These are phyloP conservation scores for Dendrolimus kikuchii DNA, from an alignment of 1,140 invertebrate species.

Conservation along the genomic window DNA sequence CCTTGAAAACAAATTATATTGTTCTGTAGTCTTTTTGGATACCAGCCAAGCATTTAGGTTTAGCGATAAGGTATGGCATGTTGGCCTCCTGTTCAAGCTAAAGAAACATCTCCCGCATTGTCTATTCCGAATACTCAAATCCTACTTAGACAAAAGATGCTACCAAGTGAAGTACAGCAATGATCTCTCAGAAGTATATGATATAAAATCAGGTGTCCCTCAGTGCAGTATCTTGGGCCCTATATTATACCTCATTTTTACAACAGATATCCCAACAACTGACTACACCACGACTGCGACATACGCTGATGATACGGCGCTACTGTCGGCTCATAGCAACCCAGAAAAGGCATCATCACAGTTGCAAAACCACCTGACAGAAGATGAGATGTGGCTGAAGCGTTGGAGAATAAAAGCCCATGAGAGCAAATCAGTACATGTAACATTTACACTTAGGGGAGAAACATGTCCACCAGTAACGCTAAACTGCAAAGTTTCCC, in stretches of 20 bases:
- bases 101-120: slow-evolving; percentile 12
- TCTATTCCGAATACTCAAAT: slow-evolving; percentile 5
- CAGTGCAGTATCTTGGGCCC: slow-evolving; percentile 39
- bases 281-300: slow-evolving; percentile 8
- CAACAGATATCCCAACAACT: slow-evolving; percentile 9
- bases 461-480: slow-evolving; percentile 17
- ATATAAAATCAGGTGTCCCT: slow-evolving; percentile 28
- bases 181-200: slow-evolving; percentile 3
- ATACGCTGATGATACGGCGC: slow-evolving; percentile 12
- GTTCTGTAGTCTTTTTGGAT: slow-evolving; percentile 34
- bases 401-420: slow-evolving; percentile 33
- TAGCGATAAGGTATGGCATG: slow-evolving; percentile 37
- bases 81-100: slow-evolving; percentile 29
- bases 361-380: slow-evolving; percentile 7
- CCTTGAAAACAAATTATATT: slow-evolving; percentile 30
- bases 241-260: slow-evolving; percentile 23
- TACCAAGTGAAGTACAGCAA: slow-evolving; percentile 8
- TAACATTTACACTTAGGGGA: slow-evolving; percentile 30
- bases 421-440: slow-evolving; percentile 25
- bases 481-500: slow-evolving; percentile 12
- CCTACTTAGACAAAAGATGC: slow-evolving; percentile 12
- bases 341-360: slow-evolving; percentile 6
- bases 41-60: slow-evolving; percentile 35
- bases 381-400: slow-evolving; percentile 9
- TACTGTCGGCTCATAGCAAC: too few species aligned